These are phyloP conservation scores for Hydropsyche tenuis DNA, from an alignment of 1,140 invertebrate genomes.

Conservation along the genomic window DNA sequence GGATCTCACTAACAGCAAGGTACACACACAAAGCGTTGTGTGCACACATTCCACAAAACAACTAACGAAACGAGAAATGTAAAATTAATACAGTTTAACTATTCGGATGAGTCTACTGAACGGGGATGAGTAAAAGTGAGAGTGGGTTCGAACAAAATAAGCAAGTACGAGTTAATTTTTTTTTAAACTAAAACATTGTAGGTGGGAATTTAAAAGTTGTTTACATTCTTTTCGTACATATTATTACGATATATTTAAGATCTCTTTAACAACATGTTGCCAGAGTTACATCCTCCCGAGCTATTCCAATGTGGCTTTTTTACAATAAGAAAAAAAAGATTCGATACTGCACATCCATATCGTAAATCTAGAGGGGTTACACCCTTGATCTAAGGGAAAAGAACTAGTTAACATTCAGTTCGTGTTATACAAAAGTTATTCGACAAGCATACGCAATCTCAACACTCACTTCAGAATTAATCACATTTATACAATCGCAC, in stretches of 20 bases:
- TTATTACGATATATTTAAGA: too few relatives aligned
- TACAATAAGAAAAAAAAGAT: background rate
- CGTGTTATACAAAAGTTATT: background rate
- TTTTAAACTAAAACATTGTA: too few relatives aligned
- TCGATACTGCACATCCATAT: slow-evolving; percentile 14
- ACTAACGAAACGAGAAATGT: too few relatives aligned
- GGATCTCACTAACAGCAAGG: background rate
- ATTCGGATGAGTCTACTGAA: too few relatives aligned
- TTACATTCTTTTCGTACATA: too few relatives aligned
- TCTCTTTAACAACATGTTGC: slow-evolving; percentile 4
- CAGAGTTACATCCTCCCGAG: background rate
- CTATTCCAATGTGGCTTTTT: background rate
- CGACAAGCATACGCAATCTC: background rate
- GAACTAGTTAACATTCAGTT: slow-evolving; percentile 8
- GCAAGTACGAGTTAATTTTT: too few relatives aligned
- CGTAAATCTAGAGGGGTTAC: slow-evolving; percentile 20
- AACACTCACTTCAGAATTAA: background rate
- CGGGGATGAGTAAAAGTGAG: too few relatives aligned
- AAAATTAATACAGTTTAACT: too few relatives aligned
- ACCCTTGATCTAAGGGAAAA: slow-evolving; percentile 5
- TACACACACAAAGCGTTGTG: slow-evolving; percentile 1
- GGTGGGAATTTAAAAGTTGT: too few relatives aligned
- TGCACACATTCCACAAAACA: background rate
- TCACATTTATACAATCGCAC: too few relatives aligned
- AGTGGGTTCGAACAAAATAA: too few relatives aligned